Base-by-base conservation (phyloP, 2,888 invertebrate genomes). In the Papilio gigon region DNA sequence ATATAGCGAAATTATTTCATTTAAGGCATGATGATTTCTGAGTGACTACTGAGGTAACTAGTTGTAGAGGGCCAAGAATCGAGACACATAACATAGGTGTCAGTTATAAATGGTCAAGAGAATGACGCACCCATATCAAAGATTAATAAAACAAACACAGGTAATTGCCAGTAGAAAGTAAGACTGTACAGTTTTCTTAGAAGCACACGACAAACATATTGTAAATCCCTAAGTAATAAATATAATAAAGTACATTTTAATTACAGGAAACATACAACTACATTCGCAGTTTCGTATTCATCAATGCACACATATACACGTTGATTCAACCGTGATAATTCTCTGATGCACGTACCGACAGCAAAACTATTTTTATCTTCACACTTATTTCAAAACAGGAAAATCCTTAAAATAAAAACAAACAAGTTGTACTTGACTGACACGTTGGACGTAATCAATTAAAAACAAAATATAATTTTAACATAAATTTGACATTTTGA, bases 221-320 rank as follows among this genome's bases (percentile, higher is more conserved):
- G 70, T 70, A 70, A 70, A 69, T 72, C 70, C 70, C 74, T 74
- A 75, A 79, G 79, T 75, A 65, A 80, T 76, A 77, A 72, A 75
- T 77, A 77, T 72, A 70, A 73, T 70, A 71, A 78, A 75, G 75
- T 73, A 77, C 70, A 74, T 78, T 80, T 79, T 87, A 85, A 87
- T 86, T 82, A 76, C 87, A 86, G 87, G 88, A 87, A 87, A 80
- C 76, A 68, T 72, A 76, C 77, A 71, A 74, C 76, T 72, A 70
- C 77, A 76, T 74, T 69, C 74, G 74, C 74, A 72, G 53, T 60
- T 62, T 60, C 35, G 69, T 71, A 62, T 70, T 62, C 67, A 73
- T 66, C 40, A n/a, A 11, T 33, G 69, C 73, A 75, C 73, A 82
- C 77, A 70, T 76, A 81, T 76, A 71, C n/a, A 60, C 70, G 70